Percentiles rank a stretch among this genome's conserved stretches.
Conservation (phyloP, 2,888 invertebrate genomes). For the Eupithecia insigniata region DNA sequence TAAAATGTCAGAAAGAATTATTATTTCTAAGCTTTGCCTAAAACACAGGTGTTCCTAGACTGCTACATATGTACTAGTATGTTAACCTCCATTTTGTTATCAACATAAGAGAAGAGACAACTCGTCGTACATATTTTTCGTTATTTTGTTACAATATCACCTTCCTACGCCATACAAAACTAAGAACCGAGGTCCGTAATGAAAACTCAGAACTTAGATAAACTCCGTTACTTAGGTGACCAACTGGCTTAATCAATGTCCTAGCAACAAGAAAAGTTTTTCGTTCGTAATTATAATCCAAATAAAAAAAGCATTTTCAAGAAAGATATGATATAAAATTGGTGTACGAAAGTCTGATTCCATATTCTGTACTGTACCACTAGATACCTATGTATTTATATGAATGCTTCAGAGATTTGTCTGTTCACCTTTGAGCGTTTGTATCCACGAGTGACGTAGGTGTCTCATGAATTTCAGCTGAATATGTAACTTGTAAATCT, state of each 20-base stretch:
- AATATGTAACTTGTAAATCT: slow-evolving; percentile 32
- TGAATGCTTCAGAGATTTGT: background rate
- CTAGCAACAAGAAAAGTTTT: background rate
- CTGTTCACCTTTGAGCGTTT: background rate
- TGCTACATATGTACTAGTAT: too few relatives aligned
- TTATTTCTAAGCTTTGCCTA: background rate
- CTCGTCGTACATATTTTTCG: background rate
- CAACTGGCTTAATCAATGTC: background rate
- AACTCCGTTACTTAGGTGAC: background rate
- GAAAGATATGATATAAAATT: background rate
- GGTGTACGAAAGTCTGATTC: background rate
- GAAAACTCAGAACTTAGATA: background rate
- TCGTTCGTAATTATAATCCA: background rate
- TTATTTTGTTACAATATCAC: background rate
- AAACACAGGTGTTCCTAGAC: background rate
- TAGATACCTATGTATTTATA: background rate
- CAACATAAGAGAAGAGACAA: background rate
- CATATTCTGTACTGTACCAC: background rate
- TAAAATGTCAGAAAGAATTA: background rate
- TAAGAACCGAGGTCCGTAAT: too few relatives aligned
- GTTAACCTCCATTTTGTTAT: background rate
- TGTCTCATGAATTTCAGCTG: slow-evolving; percentile 24
- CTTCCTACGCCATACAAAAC: background rate
- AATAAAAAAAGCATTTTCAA: background rate
- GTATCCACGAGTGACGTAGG: background rate